Evolutionary conservation across 1,140 invertebrate genomes (phyloP).

Genomic region (Neodiprion lecontei): DNA sequence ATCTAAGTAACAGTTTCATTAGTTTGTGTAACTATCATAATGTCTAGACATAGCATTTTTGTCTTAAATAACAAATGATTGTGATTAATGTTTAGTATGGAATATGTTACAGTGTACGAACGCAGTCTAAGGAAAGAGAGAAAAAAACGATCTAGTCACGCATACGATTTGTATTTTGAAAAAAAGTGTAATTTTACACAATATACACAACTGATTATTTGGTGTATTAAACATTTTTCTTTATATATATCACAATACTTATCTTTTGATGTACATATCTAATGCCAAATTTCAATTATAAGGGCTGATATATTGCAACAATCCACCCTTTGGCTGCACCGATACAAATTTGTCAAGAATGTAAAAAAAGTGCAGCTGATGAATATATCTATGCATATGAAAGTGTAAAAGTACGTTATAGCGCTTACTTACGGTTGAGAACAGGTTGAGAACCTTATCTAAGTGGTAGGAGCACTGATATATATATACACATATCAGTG

Average conservation of each 20-base stretch:
- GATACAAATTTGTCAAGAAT: no score
- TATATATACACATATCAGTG: no score
- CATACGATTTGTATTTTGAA: neutral
- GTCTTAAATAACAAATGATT: slow-evolving; percentile 1
- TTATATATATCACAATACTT: neutral
- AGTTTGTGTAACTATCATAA: neutral
- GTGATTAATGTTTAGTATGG: neutral
- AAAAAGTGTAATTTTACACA: neutral
- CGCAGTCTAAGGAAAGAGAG: neutral
- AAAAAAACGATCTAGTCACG: neutral
- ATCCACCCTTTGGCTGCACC: no score
- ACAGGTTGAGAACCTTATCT: no score
- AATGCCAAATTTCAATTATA: no score
- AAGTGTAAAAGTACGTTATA: no score
- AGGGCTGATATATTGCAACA: no score
- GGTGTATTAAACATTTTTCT: neutral
- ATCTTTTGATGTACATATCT: neutral
- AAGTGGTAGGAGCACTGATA: no score
- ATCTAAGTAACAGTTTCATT: neutral
- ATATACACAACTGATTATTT: neutral
- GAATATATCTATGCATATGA: no score
- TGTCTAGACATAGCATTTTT: slow-evolving; percentile 4
- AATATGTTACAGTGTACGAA: neutral
- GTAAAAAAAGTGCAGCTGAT: no score
- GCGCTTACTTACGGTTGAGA: no score